Percentiles rank a stretch among this genome's conserved stretches.
Evolutionary conservation across 2,888 invertebrate genomes (phyloP).

Genomic region (Ganaspis brasiliensis): DNA sequence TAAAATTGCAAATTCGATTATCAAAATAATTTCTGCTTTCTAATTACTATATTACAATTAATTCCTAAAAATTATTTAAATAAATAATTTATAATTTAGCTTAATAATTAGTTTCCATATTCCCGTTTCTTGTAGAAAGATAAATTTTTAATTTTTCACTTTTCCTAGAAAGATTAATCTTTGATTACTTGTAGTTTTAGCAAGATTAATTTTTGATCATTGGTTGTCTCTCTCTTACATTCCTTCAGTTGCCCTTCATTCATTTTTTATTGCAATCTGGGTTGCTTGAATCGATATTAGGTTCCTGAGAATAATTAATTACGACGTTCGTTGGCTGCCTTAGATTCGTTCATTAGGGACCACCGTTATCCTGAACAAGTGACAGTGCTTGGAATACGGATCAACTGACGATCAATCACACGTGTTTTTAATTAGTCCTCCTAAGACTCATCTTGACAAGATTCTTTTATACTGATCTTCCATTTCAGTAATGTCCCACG

Average conservation of each 20-base stretch:
- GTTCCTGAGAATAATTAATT: slow-evolving; percentile 6
- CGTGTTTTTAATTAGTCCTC: slow-evolving; percentile 34
- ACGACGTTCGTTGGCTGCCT: not conserved
- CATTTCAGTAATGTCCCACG: not conserved
- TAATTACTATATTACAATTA: too few relatives aligned
- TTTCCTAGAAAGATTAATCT: too few relatives aligned
- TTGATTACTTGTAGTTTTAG: not conserved
- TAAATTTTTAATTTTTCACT: too few relatives aligned
- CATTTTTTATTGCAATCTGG: not conserved
- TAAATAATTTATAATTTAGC: too few relatives aligned
- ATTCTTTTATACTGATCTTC: slow-evolving; percentile 3
- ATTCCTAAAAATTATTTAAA: too few relatives aligned
- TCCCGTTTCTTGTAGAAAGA: too few relatives aligned
- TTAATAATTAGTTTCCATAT: too few relatives aligned
- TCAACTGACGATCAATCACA: slow-evolving; percentile 30
- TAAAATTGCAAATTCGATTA: too few relatives aligned
- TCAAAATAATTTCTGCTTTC: too few relatives aligned
- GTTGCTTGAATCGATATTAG: slow-evolving; percentile 7
- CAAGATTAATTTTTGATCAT: not conserved
- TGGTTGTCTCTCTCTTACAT: not conserved
- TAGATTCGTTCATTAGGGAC: not conserved
- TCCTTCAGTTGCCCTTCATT: not conserved
- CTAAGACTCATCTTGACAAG: slow-evolving; percentile 16
- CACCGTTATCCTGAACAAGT: slow-evolving; percentile 9
- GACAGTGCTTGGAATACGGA: slow-evolving; percentile 27